Percentiles rank a stretch among this genome's conserved stretches.
Evolutionary conservation across 2,888 invertebrate species (phyloP).

Genomic region (Choreutis nemorana): DNA sequence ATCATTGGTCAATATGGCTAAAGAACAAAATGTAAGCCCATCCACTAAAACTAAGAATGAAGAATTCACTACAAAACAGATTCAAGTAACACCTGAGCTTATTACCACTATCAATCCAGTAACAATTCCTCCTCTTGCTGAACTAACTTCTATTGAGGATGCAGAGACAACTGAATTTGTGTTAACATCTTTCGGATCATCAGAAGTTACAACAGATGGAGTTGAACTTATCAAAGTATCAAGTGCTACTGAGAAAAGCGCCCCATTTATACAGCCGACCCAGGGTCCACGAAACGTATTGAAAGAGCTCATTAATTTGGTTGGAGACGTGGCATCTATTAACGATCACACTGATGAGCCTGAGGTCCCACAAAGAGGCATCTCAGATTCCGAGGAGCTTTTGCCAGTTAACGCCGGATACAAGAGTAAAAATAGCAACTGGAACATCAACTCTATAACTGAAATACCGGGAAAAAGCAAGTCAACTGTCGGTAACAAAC

Average conservation of each 20-base stretch:
- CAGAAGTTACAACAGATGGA: conserved; percentile 39
- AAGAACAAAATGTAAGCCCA: conserved; percentile 25
- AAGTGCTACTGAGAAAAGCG: conserved; percentile 26
- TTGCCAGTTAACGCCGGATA: conserved; percentile 52
- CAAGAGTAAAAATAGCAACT: conserved; percentile 53
- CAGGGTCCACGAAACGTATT: conserved; percentile 32
- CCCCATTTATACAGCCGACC: conserved; percentile 35
- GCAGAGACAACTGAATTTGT: conserved; percentile 49
- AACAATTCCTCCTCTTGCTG: too few species aligned
- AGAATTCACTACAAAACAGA: too few species aligned
- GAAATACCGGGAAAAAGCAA: conserved; percentile 44
- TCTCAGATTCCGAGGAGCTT: conserved; percentile 49
- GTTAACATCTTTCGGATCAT: conserved; percentile 35
- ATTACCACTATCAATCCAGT: too few species aligned
- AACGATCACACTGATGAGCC: conserved; percentile 39
- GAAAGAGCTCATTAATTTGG: conserved; percentile 46
- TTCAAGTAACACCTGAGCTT: too few species aligned
- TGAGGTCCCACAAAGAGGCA: conserved; percentile 17
- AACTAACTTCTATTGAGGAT: conserved; percentile 32
- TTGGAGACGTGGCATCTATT: conserved; percentile 54
- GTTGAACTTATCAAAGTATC: conserved; percentile 42
- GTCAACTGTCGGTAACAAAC: conserved; percentile 25
- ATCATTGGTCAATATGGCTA: conserved; percentile 27
- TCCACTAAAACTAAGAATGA: too few species aligned
- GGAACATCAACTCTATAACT: conserved; percentile 51